Base-by-base conservation (phyloP, 2,797 vertebrate genomes). In the Brachyrhaphis roseni region DNA sequence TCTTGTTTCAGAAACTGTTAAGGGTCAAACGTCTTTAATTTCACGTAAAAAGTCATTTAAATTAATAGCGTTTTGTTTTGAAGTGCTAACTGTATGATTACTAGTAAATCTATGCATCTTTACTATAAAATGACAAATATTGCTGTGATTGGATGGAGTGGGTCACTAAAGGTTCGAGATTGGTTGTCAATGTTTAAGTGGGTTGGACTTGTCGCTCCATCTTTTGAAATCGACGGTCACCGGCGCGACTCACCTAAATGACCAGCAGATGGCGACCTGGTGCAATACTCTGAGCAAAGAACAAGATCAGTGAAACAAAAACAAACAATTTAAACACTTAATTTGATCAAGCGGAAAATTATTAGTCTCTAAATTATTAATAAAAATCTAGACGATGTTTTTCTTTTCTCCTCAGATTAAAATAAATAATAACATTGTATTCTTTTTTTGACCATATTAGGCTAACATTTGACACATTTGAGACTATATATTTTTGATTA, bases 211-310 rank as follows among this genome's bases (percentile, higher is more conserved):
- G 18, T 76, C 3, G n/a, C 53, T 16, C 45, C 28, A 34, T 11
- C 10, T 16, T 4, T 12, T 36, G 31, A 8, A 31, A 31, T 49
- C 71, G 11, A 47, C 28, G 26, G 28, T 34, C 46, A 51, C 16
- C 15, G 8, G 1, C 0, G 47, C 47, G 47, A 20, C 47, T 51
- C 47, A 20, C 18, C 18, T 2, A 15, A 23, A 0, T 34, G 26
- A 45, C 36, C 91, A 34, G 0, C 28, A 93, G 93, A 87, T 78
- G 93, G 85, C 81, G 82, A 75, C 46, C 72, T 18, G 0, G n/a
- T 77, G 43, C 81, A 23, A 75, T 13, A 20, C 4, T 78, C 64
- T 80, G 10, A 41, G 6, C 0, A n/a, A 11, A 23, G 18, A 34
- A 13, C 1, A 10, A 26, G 5, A 0, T 4, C 16, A 36, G 28